A percentile compares a stretch with the other conserved stretches of the same genome.
Evolutionary conservation across 2,113 vertebrate species (phyloP).

Genomic region (Philantomba maxwellii): DNA sequence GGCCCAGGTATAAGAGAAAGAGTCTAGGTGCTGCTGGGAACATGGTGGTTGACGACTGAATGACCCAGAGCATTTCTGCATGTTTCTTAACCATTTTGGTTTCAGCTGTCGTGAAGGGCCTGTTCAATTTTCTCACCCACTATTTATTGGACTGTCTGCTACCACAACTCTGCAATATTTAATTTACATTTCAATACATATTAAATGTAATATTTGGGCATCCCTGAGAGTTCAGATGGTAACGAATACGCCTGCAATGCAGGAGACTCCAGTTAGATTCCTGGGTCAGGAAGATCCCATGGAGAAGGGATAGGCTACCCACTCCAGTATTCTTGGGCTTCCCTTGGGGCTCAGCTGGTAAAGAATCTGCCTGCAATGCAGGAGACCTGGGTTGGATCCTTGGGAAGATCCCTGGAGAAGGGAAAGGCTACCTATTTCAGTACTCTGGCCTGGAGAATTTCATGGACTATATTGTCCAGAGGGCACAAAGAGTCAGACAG

Average conservation of each 20-base stretch:
- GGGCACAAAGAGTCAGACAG: neutral
- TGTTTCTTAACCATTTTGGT: neutral
- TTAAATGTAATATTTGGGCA: neutral
- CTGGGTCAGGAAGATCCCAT: neutral
- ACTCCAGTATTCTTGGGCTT: neutral
- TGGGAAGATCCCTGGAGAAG: neutral
- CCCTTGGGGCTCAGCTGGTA: neutral
- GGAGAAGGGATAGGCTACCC: neutral
- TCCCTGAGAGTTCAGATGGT: neutral
- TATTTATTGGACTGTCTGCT: neutral
- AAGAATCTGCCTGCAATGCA: neutral
- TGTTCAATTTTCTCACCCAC: neutral
- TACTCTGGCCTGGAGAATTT: neutral
- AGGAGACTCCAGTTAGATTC: neutral
- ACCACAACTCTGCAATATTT: neutral
- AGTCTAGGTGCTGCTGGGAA: neutral
- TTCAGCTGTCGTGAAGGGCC: neutral
- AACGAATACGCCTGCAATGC: neutral
- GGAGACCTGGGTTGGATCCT: neutral
- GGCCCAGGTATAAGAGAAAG: neutral
- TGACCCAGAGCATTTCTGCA: neutral
- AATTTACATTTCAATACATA: neutral
- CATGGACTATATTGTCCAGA: neutral
- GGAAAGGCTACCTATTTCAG: neutral
- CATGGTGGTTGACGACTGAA: accelerated